phyloP scores from a whole-genome alignment of 2,797 vertebrate species.

The Sylvilagus floridanus region DNA sequence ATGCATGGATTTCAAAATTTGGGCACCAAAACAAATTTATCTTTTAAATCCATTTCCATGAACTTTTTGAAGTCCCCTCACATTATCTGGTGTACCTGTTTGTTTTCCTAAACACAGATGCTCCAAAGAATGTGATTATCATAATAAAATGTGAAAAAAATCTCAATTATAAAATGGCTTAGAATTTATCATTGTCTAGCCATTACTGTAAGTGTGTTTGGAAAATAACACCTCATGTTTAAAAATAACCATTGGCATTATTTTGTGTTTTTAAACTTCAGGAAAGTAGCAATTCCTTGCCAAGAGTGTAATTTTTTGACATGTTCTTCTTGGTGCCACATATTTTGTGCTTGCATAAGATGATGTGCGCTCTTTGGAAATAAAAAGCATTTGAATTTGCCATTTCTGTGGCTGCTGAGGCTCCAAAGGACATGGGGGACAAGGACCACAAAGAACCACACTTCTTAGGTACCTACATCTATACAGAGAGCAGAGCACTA shows the following conservation, averaged over 20 bases:
- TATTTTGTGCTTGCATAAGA: neutral
- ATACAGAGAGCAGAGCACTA: neutral
- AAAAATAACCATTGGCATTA: conserved; percentile 21
- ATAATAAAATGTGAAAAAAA: neutral
- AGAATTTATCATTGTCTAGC: conserved; percentile 16
- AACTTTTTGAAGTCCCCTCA: too few relatives aligned
- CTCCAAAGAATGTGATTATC: neutral
- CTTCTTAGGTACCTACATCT: neutral
- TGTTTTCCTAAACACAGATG: neutral
- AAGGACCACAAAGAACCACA: neutral
- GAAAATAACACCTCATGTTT: neutral
- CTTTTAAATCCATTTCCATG: too few relatives aligned
- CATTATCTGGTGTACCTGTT: neutral
- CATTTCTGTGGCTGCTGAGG: neutral
- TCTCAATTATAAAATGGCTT: conserved; percentile 22
- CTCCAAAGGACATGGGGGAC: conserved; percentile 24
- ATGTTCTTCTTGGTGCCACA: neutral
- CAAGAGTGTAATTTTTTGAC: neutral
- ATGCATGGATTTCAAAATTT: too few relatives aligned
- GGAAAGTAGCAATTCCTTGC: neutral
- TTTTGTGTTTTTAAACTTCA: conserved; percentile 29
- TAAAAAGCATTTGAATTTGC: neutral
- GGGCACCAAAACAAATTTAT: too few relatives aligned
- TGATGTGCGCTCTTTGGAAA: neutral
- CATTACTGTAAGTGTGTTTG: neutral